Conservation (phyloP, 2,113 vertebrate species). For the Corythornis cristatus region DNA sequence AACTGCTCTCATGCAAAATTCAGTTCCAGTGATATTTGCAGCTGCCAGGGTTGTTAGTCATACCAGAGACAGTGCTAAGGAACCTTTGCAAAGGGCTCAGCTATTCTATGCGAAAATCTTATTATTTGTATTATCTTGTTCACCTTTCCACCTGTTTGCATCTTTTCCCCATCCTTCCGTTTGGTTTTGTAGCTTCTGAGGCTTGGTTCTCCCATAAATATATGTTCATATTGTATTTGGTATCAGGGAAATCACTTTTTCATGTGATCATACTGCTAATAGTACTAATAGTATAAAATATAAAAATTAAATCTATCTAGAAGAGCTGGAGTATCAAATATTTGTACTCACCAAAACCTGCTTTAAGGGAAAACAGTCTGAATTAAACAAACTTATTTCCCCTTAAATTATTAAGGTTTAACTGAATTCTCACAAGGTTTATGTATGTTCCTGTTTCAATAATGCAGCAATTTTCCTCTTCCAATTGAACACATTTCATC, state of each 20-base stretch:
- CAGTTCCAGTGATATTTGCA: slow-evolving; percentile 10
- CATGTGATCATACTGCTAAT: neutral
- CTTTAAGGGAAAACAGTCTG: neutral
- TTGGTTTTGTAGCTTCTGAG: neutral
- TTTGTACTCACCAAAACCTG: neutral
- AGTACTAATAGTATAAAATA: neutral
- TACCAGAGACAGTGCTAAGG: neutral
- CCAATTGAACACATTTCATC: neutral
- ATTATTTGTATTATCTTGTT: neutral
- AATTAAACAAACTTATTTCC: neutral
- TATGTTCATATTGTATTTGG: neutral
- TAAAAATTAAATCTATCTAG: fast-evolving
- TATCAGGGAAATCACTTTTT: neutral
- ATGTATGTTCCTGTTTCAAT: neutral
- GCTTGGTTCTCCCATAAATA: neutral
- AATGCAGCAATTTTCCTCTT: neutral
- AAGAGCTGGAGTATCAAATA: neutral
- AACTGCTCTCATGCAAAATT: slow-evolving; percentile 53
- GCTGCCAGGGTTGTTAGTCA: slow-evolving; percentile 10
- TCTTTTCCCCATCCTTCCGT: neutral
- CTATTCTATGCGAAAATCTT: neutral
- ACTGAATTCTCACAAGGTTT: neutral
- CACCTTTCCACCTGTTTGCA: neutral
- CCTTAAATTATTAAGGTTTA: neutral
- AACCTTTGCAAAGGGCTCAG: neutral